These are phyloP conservation scores for Phalacrocorax pelagicus DNA, from an alignment of 2,113 vertebrate species.

Conservation along the genomic window DNA sequence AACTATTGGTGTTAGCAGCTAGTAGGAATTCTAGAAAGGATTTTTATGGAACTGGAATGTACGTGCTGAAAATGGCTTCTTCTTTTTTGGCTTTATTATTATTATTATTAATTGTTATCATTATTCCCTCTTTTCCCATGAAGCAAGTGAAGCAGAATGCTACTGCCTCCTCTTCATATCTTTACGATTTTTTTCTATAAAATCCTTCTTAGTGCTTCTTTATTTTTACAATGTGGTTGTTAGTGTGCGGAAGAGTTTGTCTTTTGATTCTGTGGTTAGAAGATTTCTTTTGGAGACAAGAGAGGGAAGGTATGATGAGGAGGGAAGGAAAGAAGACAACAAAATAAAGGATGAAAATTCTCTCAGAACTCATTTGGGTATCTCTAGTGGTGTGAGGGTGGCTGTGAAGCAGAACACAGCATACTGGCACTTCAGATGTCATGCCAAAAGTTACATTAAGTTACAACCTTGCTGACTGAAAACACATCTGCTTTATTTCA, in stretches of 20 bases:
- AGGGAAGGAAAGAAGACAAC: not conserved
- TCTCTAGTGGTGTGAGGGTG: not conserved
- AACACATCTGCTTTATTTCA: conserved; percentile 44
- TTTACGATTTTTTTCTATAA: not conserved
- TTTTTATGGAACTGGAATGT: not conserved
- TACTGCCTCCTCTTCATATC: not conserved
- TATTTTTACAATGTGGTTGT: not conserved
- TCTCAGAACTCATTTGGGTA: not conserved
- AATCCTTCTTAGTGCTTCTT: not conserved
- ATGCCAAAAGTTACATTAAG: conserved; percentile 30
- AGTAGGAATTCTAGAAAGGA: not conserved
- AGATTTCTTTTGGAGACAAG: not conserved
- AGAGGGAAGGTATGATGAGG: not conserved
- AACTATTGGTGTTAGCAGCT: not conserved
- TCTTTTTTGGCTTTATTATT: not conserved
- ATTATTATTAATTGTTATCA: too few species aligned
- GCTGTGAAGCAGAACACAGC: not conserved
- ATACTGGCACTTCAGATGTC: conserved; percentile 15
- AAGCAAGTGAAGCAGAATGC: not conserved
- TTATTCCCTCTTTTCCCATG: not conserved
- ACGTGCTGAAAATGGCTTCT: not conserved
- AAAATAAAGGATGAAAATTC: not conserved
- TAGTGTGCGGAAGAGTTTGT: not conserved
- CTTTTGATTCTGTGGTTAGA: not conserved
- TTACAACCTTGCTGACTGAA: not conserved